Percentiles rank a stretch among this genome's conserved stretches.
Conservation (phyloP, 2,888 invertebrate genomes). For the Boloria euphrosyne region DNA sequence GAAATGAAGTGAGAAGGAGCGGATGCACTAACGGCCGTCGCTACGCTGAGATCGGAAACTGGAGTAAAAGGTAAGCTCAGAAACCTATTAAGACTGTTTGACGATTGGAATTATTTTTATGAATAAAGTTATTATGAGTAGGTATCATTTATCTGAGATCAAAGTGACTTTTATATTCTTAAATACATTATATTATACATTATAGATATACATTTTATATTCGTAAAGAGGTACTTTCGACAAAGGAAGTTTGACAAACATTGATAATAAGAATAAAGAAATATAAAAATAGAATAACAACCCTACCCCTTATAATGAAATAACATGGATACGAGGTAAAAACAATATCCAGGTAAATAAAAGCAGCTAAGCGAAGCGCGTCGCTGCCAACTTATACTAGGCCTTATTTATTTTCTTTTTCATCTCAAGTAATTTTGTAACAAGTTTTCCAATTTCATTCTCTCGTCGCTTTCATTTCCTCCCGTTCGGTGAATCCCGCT, state of each 20-base stretch:
- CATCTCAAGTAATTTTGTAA: constrained; percentile 76
- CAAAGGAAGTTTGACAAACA: constrained; percentile 2
- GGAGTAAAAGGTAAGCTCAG: constrained; percentile 79
- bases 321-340: constrained; percentile 19
- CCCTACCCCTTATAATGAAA: constrained; percentile 3
- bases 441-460: constrained; percentile 82
- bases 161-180: background rate
- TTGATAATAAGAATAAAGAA: constrained; percentile 6
- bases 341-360: constrained; percentile 34
- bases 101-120: constrained; percentile 15
- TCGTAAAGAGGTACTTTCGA: background rate
- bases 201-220: no score
- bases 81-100: constrained; percentile 24
- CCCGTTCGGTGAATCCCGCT: constrained; percentile 62
- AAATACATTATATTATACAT: no score
- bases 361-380: constrained; percentile 50
- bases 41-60: constrained; percentile 83
- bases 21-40: constrained; percentile 79
- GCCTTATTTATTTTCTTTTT: constrained; percentile 75
- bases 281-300: constrained; percentile 3
- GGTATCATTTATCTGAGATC: constrained; percentile 1
- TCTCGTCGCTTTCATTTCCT: constrained; percentile 80
- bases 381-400: constrained; percentile 65
- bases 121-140: constrained; percentile 5
- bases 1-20: constrained; percentile 80